Evolutionary conservation across 2,797 vertebrate species (phyloP), one percentile per base, ranked within the genome.

Genomic region (Erithacus rubecula): DNA sequence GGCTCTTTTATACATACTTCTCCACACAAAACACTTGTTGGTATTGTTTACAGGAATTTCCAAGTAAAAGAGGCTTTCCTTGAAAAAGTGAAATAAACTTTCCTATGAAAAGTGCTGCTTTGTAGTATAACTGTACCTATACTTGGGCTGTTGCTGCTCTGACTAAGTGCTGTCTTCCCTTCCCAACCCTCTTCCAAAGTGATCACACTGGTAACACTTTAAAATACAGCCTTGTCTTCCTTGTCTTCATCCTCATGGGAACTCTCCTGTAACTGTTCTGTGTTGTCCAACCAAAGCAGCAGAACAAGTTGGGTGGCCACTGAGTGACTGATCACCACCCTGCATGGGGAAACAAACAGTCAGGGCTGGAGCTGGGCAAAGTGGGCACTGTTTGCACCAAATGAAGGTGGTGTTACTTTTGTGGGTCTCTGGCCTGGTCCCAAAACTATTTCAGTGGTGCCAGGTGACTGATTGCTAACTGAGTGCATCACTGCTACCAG

Each of bases 271-370:
- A 72, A 76, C 41, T 69, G 47, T 88, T 94, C 65, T 1, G 0
- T 30, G 29, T 84, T 82, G 74, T 79, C 70, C 71, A 76, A 6
- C 52, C 70, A 56, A 95, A 96, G 88, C 37, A 2, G 92, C 32
- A 94, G 77, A 94, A 91, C 93, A 63, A 89, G 82, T 91, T 64
- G 74, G 80, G 85, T 84, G 70, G 95, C 51, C 43, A 39, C n/a
- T 23, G 15, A 60, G 75, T 65, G 67, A 75, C 60, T 80, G 79
- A 67, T 67, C 22, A 22, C 52, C 37, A 60, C 60, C 10, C 30
- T 10, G 4, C 47, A 10, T 0, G 0, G 15, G 69, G 68, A 91
- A 59, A 37, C 44, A 69, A 88, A 87, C 12, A 81, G 26, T 36
- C 2, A 0, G 51, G 46, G 49, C 34, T 77, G 62, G 30, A 86